Base-by-base conservation (phyloP, 2,888 invertebrate genomes). In the Therioaphis trifolii region DNA sequence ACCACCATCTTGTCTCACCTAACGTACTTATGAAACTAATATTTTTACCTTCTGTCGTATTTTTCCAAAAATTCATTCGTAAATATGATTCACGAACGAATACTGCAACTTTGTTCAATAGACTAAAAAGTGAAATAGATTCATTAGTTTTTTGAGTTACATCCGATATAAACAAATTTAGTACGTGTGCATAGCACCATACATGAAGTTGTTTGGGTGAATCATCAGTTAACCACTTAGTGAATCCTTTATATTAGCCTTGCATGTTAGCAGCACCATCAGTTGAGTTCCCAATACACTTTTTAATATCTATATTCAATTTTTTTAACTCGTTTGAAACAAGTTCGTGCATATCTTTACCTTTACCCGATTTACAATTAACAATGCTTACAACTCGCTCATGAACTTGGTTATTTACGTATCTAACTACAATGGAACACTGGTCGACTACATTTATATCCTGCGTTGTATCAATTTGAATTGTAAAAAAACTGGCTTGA, bases 251-350 rank as follows among this genome's bases (percentile, higher is more conserved):
- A n/a, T n/a, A n/a, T n/a, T n/a, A n/a, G n/a, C n/a, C n/a, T n/a
- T n/a, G n/a, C n/a, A n/a, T n/a, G n/a, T n/a, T n/a, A n/a, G n/a
- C n/a, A n/a, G n/a, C n/a, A n/a, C n/a, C n/a, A n/a, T n/a, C n/a
- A n/a, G 85, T 86, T 58, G 85, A 74, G 69, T 78, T 85, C 12
- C 84, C 86, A n/a, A 86, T 66, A 85, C 86, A 86, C 1, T 85
- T 85, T 63, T 49, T 72, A 9, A 85, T 66, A 85, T 85, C 77
- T 15, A 86, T 29, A 71, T 66, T 29, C 52, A 52, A 24, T 58
- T 69, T 55, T 12, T 52, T 49, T 61, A 85, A 52, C 14, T 74
- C 46, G 21, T 72, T 27, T 72, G 18, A 15, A 7, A 85, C 15
- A 43, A 84, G 27, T 21, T 85, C 43, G 68, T 55, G 76, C 21